Evolutionary conservation across 2,888 invertebrate species (phyloP), one percentile per base, ranked within the genome.

Genomic region (Hirtodrosophila confusa): DNA sequence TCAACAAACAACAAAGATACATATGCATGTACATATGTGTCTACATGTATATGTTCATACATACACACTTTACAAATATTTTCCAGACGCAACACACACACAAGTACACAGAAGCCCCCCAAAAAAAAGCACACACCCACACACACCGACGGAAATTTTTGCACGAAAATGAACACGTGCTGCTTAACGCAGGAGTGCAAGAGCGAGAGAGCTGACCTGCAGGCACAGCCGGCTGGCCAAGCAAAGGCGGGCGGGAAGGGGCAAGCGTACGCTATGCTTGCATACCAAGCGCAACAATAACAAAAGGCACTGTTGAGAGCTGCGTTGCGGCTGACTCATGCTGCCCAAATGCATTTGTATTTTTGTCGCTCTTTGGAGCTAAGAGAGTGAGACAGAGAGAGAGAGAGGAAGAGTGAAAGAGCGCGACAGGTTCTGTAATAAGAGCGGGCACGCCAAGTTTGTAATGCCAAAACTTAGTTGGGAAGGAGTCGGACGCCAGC

Each of bases 141-240:
- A 47, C 45, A 44, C 37, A 47, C 35, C 48, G 56, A 49, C 57
- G 75, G 68, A 79, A 75, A 88, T 84, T 80, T 84, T 73, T 86
- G 83, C 78, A 78, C 78, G 65, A 86, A 85, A 88, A 74, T 76
- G 78, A 85, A 86, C 84, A 85, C 84, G 84, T 85, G 84, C 88
- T 85, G 78, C 64, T 54, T 50, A 24, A 53, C 41, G 54, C 48
- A 71, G 66, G 56, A 78, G 67, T 44, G 60, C 41, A n/a, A 61
- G 47, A 53, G 68, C 27, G 67, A 61, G 56, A 60, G 61, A 58
- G 66, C 54, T 61, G 33, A 73, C 73, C 73, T 58, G 45, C 62
- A 72, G 77, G 77, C 74, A 56, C 51, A 74, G 74, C 77, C 74
- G 77, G 74, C 73, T 72, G 73, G 27, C 54, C 50, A 10, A 33